These are phyloP conservation scores for Varecia variegata DNA, from an alignment of 2,797 vertebrate species.

Conservation along the genomic window DNA sequence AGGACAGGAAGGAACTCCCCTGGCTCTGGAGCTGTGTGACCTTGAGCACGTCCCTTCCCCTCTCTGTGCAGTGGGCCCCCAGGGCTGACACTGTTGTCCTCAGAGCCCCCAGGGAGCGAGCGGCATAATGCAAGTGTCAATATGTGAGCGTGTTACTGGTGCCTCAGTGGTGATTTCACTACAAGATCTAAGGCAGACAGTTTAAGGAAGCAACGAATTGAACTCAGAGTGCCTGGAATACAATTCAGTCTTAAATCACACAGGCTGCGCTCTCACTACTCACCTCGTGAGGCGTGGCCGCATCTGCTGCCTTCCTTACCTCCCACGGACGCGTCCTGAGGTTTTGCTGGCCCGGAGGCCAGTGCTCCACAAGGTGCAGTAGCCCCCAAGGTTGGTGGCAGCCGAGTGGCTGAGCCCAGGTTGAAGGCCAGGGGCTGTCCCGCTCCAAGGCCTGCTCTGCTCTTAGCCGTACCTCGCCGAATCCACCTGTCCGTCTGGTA, in stretches of 20 bases:
- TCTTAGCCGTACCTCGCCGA: not conserved
- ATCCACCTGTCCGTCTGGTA: too few species aligned
- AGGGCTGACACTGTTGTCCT: too few species aligned
- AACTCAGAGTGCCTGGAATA: not conserved
- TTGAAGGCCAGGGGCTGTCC: not conserved
- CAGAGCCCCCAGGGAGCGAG: not conserved
- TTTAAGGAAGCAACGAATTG: not conserved
- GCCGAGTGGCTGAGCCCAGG: not conserved
- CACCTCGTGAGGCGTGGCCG: too few species aligned
- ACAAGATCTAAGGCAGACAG: not conserved
- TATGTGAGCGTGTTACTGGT: too few species aligned
- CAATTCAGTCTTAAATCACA: not conserved
- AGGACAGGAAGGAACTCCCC: not conserved
- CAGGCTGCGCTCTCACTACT: not conserved
- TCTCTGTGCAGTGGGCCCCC: not conserved
- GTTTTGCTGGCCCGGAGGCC: not conserved
- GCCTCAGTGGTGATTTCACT: not conserved
- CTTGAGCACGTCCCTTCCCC: too few species aligned
- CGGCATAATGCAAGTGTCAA: not conserved
- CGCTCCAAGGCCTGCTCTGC: not conserved
- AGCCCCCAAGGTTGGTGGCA: not conserved
- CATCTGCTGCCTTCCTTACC: not conserved
- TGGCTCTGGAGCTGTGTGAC: too few species aligned
- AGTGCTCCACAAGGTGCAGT: too few species aligned
- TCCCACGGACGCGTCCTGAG: not conserved